These are phyloP conservation scores for Morone saxatilis DNA, from an alignment of 2,113 vertebrate species.

Conservation along the genomic window DNA sequence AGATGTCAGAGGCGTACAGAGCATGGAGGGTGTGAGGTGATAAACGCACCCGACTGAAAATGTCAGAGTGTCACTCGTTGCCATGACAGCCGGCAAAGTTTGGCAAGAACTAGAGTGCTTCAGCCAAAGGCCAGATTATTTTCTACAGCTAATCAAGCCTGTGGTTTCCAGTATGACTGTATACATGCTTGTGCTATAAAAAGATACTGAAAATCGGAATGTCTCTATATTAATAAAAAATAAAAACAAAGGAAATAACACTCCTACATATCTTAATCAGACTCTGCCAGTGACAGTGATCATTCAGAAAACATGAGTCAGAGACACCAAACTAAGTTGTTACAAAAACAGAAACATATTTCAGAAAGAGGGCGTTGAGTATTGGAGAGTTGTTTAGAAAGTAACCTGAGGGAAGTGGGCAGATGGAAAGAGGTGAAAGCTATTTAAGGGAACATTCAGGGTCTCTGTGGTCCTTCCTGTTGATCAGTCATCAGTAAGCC, in stretches of 20 bases:
- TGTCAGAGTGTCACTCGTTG: constrained; percentile 80
- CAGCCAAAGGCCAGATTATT: constrained; percentile 80
- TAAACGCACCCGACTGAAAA: constrained; percentile 77
- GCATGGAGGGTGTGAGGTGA: constrained; percentile 66
- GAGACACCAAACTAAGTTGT: neutral
- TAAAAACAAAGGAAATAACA: constrained; percentile 28
- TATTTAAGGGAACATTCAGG: constrained; percentile 22
- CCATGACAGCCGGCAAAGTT: constrained; percentile 81
- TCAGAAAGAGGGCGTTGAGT: constrained; percentile 2
- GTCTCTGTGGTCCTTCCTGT: constrained; percentile 30
- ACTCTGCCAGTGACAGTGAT: constrained; percentile 9
- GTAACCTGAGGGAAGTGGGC: constrained; percentile 21
- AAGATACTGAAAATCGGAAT: constrained; percentile 9
- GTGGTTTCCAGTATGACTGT: constrained; percentile 32
- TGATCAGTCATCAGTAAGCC: constrained; percentile 42
- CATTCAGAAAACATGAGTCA: constrained; percentile 30
- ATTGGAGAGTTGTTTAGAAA: neutral
- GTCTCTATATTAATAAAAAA: constrained; percentile 8
- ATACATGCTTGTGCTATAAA: constrained; percentile 26
- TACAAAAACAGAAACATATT: neutral
- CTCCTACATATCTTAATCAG: constrained; percentile 3
- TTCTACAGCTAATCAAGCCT: constrained; percentile 70
- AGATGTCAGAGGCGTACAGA: constrained; percentile 76
- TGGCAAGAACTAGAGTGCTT: constrained; percentile 69
- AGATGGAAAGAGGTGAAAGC: constrained; percentile 33